Percentiles rank a stretch among this genome's conserved stretches.
Conservation (phyloP, 2,113 vertebrate species). For the Neodontobutis hainanensis region DNA sequence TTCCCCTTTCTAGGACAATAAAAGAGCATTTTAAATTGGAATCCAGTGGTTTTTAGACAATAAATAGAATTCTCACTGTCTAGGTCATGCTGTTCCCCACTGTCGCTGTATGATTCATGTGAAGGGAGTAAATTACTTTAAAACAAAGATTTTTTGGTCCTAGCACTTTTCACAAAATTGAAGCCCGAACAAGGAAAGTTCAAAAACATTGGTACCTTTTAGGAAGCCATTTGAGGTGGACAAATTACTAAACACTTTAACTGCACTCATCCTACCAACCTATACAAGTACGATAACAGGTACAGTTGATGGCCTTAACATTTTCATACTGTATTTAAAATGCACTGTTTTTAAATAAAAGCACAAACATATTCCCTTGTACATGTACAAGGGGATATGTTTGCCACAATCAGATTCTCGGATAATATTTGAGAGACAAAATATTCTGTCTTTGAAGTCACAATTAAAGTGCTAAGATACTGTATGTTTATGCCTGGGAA, state of each 20-base stretch:
- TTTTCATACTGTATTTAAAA: slow-evolving; percentile 2
- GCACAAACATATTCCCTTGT: slow-evolving; percentile 7
- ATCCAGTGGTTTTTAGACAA: slow-evolving; percentile 1
- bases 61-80: slow-evolving; percentile 28
- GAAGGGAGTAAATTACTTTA: slow-evolving; percentile 20
- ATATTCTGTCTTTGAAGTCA: slow-evolving; percentile 3
- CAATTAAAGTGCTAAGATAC: slow-evolving; percentile 32
- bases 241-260: background rate
- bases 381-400: background rate
- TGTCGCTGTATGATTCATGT: slow-evolving; percentile 41
- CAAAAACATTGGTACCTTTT: background rate
- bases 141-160: background rate
- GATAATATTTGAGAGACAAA: slow-evolving; percentile 20
- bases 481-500: slow-evolving; percentile 48
- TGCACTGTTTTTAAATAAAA: slow-evolving; percentile 11
- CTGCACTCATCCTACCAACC: too few species aligned
- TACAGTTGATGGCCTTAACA: too few species aligned
- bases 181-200: slow-evolving; percentile 6
- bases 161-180: slow-evolving; percentile 6
- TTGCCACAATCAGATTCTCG: background rate
- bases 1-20: background rate
- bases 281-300: too few species aligned
- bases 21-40: slow-evolving; percentile 26
- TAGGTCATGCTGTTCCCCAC: slow-evolving; percentile 40
- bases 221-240: background rate